Conservation (phyloP, 2,797 vertebrate genomes). For the Falco concolor region DNA sequence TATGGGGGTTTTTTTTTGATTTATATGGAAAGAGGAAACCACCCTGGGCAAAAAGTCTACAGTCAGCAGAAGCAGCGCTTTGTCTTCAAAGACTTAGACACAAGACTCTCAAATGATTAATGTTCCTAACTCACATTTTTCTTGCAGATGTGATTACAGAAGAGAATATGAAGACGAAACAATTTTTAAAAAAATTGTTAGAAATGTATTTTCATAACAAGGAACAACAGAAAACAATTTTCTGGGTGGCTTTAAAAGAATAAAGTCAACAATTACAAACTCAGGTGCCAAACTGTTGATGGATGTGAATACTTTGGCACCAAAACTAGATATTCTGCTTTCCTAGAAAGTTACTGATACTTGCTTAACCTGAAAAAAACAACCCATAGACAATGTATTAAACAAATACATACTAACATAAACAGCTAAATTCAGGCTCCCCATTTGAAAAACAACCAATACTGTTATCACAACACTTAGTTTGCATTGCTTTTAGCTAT, state of each 20-base stretch:
- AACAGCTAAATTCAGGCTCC: background rate
- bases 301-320: background rate
- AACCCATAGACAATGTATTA: background rate
- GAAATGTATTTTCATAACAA: background rate
- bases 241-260: background rate
- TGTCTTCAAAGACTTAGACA: constrained; percentile 51
- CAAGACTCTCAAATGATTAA: constrained; percentile 42
- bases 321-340: background rate
- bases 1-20: background rate
- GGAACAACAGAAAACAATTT: background rate
- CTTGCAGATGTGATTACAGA: constrained; percentile 47
- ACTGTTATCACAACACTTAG: background rate
- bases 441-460: background rate
- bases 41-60: constrained; percentile 35
- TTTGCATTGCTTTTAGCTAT: background rate
- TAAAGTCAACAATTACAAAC: background rate
- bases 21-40: constrained; percentile 47
- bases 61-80: constrained; percentile 51
- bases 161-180: background rate
- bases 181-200: background rate
- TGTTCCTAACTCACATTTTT: constrained; percentile 31
- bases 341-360: background rate
- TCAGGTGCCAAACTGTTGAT: background rate
- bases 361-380: background rate
- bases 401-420: background rate